Evolutionary conservation across 53 echinoderm and acorn worm species (phyloP).

Genomic region (Patiria pectinifera): DNA sequence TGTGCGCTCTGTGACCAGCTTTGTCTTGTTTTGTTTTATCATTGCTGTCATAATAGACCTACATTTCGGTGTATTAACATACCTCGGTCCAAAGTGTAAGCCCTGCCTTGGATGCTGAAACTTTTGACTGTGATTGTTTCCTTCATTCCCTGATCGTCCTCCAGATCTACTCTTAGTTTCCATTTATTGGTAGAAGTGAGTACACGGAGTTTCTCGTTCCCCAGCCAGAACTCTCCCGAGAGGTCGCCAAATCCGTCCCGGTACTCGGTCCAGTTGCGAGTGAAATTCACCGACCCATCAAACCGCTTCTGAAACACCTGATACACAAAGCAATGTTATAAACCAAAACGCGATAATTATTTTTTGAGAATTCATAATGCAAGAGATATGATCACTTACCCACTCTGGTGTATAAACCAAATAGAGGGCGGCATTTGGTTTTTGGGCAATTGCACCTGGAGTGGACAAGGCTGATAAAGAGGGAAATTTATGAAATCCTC

Average conservation of each 20-base stretch:
- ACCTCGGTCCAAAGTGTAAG: not conserved
- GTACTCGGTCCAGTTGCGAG: slow-evolving; percentile 37
- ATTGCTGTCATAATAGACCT: no score
- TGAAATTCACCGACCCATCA: slow-evolving; percentile 52
- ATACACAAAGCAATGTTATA: not conserved
- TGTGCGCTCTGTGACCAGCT: no score
- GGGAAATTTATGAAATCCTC: no score
- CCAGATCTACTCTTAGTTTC: not conserved
- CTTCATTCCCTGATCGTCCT: not conserved
- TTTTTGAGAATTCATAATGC: no score
- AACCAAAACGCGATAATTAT: no score
- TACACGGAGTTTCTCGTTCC: slow-evolving; percentile 11
- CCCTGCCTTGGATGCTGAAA: not conserved
- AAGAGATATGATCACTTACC: no score
- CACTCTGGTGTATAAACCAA: no score
- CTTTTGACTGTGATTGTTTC: not conserved
- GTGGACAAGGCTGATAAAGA: no score
- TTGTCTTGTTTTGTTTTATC: no score
- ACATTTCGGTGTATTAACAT: not conserved
- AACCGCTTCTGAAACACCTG: slow-evolving; percentile 47
- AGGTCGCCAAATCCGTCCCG: slow-evolving; percentile 42
- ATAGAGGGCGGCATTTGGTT: no score
- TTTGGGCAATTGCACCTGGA: no score
- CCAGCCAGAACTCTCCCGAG: slow-evolving; percentile 41
- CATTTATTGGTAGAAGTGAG: not conserved